Percentiles rank a stretch among this genome's conserved stretches.
Conservation (phyloP, 2,113 vertebrate genomes). For the Amblyornis subalaris region DNA sequence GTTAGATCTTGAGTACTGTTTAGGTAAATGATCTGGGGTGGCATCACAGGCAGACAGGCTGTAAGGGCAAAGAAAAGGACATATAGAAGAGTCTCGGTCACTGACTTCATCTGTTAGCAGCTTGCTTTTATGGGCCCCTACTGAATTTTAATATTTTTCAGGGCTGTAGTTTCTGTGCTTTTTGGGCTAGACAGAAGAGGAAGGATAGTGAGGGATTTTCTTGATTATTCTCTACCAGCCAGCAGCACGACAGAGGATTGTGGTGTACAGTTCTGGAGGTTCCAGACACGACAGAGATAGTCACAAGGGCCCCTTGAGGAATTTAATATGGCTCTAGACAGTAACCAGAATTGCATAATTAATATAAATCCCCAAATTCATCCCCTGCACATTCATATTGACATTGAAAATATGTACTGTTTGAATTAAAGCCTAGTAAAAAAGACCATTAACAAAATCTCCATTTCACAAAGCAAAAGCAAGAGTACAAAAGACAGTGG, state of each 20-base stretch:
- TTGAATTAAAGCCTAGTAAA: background rate
- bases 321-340: background rate
- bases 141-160: background rate
- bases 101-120: background rate
- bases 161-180: background rate
- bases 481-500: rapidly evolving
- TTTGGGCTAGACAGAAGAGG: background rate
- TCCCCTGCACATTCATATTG: background rate
- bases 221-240: background rate
- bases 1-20: background rate
- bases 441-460: background rate
- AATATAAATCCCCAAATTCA: background rate
- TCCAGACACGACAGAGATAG: background rate
- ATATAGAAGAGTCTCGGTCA: background rate
- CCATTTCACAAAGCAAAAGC: background rate
- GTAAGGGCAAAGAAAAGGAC: background rate
- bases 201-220: background rate
- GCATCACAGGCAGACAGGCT: background rate
- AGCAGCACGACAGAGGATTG: background rate
- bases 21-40: background rate
- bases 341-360: background rate
- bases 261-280: background rate
- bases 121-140: background rate
- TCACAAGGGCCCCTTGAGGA: background rate
- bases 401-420: background rate